Percentiles rank a stretch among this genome's conserved stretches.
Evolutionary conservation across 2,888 invertebrate genomes (phyloP).

Genomic region (Azorinus chamasolen): DNA sequence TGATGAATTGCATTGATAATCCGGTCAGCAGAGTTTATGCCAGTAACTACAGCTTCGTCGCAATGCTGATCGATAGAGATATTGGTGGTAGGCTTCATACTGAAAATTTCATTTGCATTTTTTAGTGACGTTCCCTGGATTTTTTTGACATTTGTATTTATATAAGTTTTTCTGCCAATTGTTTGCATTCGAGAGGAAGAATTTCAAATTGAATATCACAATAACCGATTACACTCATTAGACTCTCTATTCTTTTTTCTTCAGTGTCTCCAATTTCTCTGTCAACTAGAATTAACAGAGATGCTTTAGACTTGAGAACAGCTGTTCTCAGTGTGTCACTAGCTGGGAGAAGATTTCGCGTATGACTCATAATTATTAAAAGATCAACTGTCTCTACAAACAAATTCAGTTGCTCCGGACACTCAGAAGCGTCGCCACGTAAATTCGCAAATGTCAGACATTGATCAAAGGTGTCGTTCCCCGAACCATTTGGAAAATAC

Average conservation of each 20-base stretch:
- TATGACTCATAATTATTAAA: conserved; percentile 5
- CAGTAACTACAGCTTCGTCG: neutral
- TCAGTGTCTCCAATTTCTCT: neutral
- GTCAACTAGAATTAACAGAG: neutral
- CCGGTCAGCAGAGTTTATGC: neutral
- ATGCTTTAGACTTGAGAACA: too few species aligned
- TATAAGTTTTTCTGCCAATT: conserved; percentile 2
- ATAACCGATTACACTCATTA: neutral
- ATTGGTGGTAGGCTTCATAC: too few species aligned
- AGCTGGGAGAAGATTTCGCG: neutral
- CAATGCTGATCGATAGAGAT: neutral
- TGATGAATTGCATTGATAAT: neutral
- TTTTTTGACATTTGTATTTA: too few species aligned
- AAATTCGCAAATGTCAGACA: conserved; percentile 15
- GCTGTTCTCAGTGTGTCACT: too few species aligned
- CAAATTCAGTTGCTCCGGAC: neutral
- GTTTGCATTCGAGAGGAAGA: neutral
- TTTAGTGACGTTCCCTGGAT: too few species aligned
- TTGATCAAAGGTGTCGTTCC: neutral
- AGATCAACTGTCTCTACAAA: conserved; percentile 2
- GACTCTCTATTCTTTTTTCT: neutral
- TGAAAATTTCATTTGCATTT: too few species aligned
- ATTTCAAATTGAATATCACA: conserved; percentile 4
- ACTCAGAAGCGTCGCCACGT: conserved; percentile 8
- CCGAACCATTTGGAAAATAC: conserved; percentile 5